Conservation (phyloP, 2,113 vertebrate species). For the Apteryx mantelli region DNA sequence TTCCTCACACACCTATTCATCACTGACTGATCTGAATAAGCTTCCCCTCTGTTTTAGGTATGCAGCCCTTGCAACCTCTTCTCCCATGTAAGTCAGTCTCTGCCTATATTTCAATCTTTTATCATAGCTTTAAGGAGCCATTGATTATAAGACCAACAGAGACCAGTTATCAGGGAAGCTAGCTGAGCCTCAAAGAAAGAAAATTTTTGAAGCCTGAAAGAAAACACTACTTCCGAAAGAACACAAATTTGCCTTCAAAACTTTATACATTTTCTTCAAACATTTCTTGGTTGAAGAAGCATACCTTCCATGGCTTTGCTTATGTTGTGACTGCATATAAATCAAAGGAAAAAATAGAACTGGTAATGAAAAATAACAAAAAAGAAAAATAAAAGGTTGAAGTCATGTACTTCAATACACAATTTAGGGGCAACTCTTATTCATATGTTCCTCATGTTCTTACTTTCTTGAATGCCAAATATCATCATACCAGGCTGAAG, state of each 20-base stretch:
- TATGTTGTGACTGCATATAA: not conserved
- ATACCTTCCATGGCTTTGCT: not conserved
- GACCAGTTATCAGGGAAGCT: not conserved
- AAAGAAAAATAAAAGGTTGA: not conserved
- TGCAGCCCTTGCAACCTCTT: not conserved
- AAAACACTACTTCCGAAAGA: not conserved
- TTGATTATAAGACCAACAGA: not conserved
- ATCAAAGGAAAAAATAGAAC: not conserved
- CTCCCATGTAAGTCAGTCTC: too few relatives aligned
- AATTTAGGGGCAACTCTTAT: not conserved
- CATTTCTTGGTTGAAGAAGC: not conserved
- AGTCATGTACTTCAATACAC: not conserved
- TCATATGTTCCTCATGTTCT: not conserved
- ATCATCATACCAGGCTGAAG: too few relatives aligned
- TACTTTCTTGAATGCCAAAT: not conserved
- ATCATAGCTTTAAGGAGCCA: not conserved
- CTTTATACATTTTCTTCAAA: too few relatives aligned
- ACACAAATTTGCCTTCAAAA: too few relatives aligned
- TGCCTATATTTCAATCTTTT: too few relatives aligned
- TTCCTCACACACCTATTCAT: not conserved
- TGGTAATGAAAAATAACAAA: not conserved
- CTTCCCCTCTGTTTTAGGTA: not conserved
- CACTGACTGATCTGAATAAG: not conserved
- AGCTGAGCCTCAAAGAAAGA: not conserved
- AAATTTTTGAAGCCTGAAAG: not conserved